A percentile compares a stretch with the other conserved stretches of the same genome.
These are phyloP conservation scores for Melanotaenia parkinsoni DNA, from an alignment of 2,797 vertebrate genomes.

Conservation along the genomic window DNA sequence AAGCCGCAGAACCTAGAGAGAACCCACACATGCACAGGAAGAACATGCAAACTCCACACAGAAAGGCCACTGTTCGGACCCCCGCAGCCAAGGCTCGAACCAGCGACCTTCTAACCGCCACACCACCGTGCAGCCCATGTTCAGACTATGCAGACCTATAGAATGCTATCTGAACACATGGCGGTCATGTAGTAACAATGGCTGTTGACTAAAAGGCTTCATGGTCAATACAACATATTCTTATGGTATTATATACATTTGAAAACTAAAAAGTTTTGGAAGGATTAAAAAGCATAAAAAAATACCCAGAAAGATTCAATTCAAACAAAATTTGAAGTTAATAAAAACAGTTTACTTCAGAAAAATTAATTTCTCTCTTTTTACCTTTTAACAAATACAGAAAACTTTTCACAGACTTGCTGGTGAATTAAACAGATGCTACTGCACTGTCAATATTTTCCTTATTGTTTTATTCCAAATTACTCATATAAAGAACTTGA, in stretches of 20 bases:
- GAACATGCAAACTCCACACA: no score
- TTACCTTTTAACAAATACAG: neutral
- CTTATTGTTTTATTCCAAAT: no score
- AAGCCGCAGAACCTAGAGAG: no score
- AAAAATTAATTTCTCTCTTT: neutral
- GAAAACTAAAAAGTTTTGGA: neutral
- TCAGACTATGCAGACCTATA: slow-evolving; percentile 12
- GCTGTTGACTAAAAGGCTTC: slow-evolving; percentile 8
- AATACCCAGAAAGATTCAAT: neutral
- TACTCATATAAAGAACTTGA: neutral
- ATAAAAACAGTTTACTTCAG: neutral
- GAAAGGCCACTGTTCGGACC: no score
- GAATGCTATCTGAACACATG: neutral
- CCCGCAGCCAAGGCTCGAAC: no score
- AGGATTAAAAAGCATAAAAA: neutral
- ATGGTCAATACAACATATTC: neutral
- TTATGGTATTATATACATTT: no score
- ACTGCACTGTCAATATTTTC: neutral
- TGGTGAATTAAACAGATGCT: neutral
- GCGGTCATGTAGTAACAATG: neutral
- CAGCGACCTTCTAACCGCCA: no score
- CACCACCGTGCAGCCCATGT: no score
- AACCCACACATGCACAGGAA: no score
- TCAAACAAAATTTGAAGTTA: neutral
- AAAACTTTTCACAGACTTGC: neutral